phyloP scores from a whole-genome alignment of 2,113 vertebrate genomes.

The Sylvilagus bachmani region DNA sequence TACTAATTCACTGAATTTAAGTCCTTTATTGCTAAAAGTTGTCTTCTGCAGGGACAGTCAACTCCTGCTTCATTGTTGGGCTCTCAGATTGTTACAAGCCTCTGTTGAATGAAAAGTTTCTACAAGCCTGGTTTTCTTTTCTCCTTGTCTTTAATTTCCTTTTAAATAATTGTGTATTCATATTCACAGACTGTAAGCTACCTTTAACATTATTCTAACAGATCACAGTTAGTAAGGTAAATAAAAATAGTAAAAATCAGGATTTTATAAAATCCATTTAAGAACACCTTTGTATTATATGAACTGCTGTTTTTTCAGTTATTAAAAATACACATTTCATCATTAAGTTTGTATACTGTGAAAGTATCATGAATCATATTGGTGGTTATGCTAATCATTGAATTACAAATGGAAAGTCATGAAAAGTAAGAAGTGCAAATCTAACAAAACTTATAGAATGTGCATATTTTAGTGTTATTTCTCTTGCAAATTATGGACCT shows the following conservation, averaged over 20 bases:
- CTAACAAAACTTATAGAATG: not conserved
- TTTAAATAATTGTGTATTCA: constrained; percentile 27
- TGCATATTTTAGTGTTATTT: not conserved
- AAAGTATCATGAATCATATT: constrained; percentile 42
- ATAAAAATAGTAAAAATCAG: constrained; percentile 1
- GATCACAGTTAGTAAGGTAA: constrained; percentile 50
- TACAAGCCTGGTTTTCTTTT: constrained; percentile 37
- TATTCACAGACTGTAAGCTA: constrained; percentile 11
- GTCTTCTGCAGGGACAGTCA: not conserved
- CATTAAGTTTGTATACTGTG: not conserved
- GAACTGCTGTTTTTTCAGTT: constrained; percentile 14
- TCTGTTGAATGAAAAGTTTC: constrained; percentile 50
- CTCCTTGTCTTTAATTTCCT: constrained; percentile 21
- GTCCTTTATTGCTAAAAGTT: not conserved
- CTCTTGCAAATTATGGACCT: not conserved
- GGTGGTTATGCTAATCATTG: not conserved
- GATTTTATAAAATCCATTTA: constrained; percentile 27
- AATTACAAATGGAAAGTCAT: constrained; percentile 32
- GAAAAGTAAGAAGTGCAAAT: not conserved
- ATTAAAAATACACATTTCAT: constrained; percentile 37
- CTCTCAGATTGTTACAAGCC: not conserved
- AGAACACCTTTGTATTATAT: constrained; percentile 35
- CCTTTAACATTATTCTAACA: constrained; percentile 52
- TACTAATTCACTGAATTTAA: constrained; percentile 42
- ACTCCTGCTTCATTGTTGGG: not conserved